Evolutionary conservation across 2,797 vertebrate genomes (phyloP).

Genomic region (Acipenser transmontanus): DNA sequence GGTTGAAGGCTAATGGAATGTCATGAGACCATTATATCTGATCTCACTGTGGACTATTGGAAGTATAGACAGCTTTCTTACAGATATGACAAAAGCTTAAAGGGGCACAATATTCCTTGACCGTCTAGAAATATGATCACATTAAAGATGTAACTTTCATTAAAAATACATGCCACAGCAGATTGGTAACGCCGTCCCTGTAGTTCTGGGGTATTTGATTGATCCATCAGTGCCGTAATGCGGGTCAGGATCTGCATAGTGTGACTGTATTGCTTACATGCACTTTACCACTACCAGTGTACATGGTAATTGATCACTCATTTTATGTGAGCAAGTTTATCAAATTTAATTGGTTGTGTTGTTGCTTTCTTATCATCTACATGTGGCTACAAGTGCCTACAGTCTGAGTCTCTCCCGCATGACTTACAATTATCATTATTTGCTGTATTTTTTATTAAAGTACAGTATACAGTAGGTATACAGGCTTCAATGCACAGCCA

Average conservation of each 20-base stretch:
- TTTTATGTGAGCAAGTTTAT: too few relatives aligned
- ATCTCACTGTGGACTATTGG: slow-evolving; percentile 24
- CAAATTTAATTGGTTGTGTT: too few relatives aligned
- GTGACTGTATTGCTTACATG: not conserved
- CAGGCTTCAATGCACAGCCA: too few relatives aligned
- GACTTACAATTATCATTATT: too few relatives aligned
- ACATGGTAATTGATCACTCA: too few relatives aligned
- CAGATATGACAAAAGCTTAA: slow-evolving; percentile 17
- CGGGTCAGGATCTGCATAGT: not conserved
- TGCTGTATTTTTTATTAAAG: too few relatives aligned
- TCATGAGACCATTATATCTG: slow-evolving; percentile 22
- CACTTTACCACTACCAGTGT: not conserved
- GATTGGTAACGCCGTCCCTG: slow-evolving; percentile 23
- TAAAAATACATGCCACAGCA: slow-evolving; percentile 47
- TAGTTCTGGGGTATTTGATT: not conserved
- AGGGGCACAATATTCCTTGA: slow-evolving; percentile 15
- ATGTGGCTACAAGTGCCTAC: too few relatives aligned
- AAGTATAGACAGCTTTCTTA: slow-evolving; percentile 22
- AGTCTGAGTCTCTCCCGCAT: too few relatives aligned
- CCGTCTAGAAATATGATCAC: slow-evolving; percentile 47
- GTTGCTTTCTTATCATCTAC: too few relatives aligned
- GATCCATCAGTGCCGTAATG: not conserved
- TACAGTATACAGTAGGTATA: too few relatives aligned
- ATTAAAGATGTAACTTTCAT: slow-evolving; percentile 46
- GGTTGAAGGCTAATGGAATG: slow-evolving; percentile 18